Conservation (phyloP, 2,797 vertebrate species). For the Salmo trutta region DNA sequence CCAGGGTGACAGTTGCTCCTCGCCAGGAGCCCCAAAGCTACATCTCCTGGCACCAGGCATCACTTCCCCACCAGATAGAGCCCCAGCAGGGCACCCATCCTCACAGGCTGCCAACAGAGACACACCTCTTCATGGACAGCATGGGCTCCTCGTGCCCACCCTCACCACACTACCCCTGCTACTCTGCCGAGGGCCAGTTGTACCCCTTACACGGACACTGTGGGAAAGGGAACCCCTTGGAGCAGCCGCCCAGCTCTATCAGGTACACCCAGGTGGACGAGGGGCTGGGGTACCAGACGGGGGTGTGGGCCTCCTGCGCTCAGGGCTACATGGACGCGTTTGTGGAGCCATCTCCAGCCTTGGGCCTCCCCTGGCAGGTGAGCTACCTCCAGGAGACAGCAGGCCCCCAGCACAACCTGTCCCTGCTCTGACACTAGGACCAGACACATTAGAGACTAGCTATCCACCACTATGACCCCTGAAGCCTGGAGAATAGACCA, state of each 20-base stretch:
- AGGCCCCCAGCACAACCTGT: conserved; percentile 69
- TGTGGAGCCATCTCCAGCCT: conserved; percentile 58
- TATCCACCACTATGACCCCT: conserved; percentile 26
- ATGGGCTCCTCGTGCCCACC: conserved; percentile 64
- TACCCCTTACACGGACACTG: conserved; percentile 65
- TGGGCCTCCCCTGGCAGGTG: conserved; percentile 78
- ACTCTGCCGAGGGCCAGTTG: conserved; percentile 67
- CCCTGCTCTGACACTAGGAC: conserved; percentile 59
- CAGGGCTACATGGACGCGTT: conserved; percentile 69
- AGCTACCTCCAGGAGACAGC: conserved; percentile 74
- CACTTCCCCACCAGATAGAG: conserved; percentile 61
- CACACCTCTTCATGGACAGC: conserved; percentile 65
- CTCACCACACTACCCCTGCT: conserved; percentile 76
- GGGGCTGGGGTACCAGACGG: conserved; percentile 62
- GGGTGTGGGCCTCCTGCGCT: conserved; percentile 67
- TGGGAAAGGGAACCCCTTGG: conserved; percentile 45
- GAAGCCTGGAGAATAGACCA: conserved; percentile 24
- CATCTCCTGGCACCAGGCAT: conserved; percentile 57
- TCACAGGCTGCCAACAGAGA: conserved; percentile 51
- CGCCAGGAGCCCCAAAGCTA: conserved; percentile 59
- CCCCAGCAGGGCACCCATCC: conserved; percentile 40
- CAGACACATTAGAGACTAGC: conserved; percentile 10
- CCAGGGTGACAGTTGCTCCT: conserved; percentile 47
- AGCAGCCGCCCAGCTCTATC: conserved; percentile 62
- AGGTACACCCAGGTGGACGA: conserved; percentile 61